Conservation (phyloP, 2,113 vertebrate genomes). For the Phodopus roborovskii region DNA sequence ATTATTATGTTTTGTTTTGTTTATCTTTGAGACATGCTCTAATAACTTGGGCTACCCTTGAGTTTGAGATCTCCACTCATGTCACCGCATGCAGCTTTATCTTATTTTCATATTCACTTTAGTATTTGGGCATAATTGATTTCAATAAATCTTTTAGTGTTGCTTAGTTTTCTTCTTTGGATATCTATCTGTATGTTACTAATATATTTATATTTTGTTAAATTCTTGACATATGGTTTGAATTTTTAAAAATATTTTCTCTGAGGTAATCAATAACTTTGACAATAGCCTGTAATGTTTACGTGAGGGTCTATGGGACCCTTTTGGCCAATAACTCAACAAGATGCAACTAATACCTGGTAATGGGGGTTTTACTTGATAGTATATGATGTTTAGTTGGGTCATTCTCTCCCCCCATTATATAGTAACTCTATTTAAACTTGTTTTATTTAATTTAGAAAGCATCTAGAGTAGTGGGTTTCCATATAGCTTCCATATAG, state of each 20-base stretch:
- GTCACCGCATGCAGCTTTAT: not conserved
- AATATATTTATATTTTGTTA: not conserved
- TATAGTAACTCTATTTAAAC: not conserved
- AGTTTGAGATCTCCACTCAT: not conserved
- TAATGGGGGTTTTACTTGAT: not conserved
- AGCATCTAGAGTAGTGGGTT: not conserved
- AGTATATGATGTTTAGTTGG: not conserved
- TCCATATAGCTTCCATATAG: not conserved
- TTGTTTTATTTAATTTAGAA: not conserved
- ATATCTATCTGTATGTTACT: not conserved
- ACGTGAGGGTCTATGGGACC: not conserved
- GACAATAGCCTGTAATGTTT: not conserved
- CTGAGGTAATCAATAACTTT: not conserved
- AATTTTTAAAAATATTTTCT: not conserved
- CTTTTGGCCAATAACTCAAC: not conserved
- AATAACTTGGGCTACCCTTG: not conserved
- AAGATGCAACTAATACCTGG: not conserved
- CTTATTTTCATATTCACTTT: not conserved
- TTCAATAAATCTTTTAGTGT: conserved; percentile 1
- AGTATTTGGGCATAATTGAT: conserved; percentile 2
- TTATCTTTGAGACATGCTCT: not conserved
- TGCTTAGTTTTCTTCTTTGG: not conserved
- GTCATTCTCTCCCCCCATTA: not conserved
- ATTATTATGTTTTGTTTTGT: not conserved
- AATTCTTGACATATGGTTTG: conserved; percentile 17